Conservation (phyloP, 2,888 invertebrate genomes). For the Acanthoscelides obtectus region DNA sequence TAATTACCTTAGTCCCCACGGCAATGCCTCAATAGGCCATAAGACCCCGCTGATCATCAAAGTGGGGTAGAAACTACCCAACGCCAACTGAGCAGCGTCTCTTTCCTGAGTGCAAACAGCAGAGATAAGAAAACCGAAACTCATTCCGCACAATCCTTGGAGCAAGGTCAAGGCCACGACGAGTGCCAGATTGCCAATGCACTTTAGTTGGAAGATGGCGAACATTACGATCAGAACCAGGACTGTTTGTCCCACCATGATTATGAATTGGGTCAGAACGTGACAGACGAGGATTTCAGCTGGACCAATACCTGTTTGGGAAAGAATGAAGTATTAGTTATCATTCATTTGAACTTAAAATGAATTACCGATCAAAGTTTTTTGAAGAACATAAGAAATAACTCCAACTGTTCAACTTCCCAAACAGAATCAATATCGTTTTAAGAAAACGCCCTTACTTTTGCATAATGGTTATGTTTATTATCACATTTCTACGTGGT, state of each 20-base stretch:
- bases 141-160: slow-evolving; percentile 94
- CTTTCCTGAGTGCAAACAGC: slow-evolving; percentile 87
- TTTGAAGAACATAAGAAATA: no score
- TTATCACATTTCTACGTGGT: no score
- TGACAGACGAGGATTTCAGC: slow-evolving; percentile 91
- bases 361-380: no score
- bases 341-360: no score
- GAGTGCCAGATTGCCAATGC: slow-evolving; percentile 80
- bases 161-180: slow-evolving; percentile 81
- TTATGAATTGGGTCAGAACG: slow-evolving; percentile 90
- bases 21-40: slow-evolving; percentile 95
- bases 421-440: no score
- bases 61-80: slow-evolving; percentile 94
- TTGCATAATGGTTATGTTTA: no score
- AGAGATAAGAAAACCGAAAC: slow-evolving; percentile 92
- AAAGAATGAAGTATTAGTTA: no score
- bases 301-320: slow-evolving; percentile 69
- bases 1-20: slow-evolving; percentile 56
- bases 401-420: no score
- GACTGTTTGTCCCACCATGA: slow-evolving; percentile 91
- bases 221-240: slow-evolving; percentile 90
- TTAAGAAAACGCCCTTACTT: no score
- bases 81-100: slow-evolving; percentile 87
- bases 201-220: slow-evolving; percentile 83
- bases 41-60: slow-evolving; percentile 85